Evolutionary conservation across 2,888 invertebrate genomes (phyloP), one percentile per base, ranked within the genome.

Genomic region (Hypercompe scribonia): DNA sequence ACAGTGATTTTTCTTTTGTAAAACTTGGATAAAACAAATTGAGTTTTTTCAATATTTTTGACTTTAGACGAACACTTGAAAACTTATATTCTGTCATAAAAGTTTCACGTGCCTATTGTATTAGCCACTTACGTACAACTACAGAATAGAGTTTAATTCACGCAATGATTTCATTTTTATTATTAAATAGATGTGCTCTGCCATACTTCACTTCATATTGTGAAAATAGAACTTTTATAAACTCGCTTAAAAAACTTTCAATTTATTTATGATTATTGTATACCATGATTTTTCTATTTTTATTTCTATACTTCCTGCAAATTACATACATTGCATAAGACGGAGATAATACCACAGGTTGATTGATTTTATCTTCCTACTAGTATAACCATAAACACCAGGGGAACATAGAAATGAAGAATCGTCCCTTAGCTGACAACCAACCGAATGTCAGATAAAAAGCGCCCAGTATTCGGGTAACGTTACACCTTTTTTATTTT

Each of bases 401-500:
- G n/a, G 15, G 46, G 36, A 67, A 63, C 58, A 63, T 34, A 28
- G 50, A n/a, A 68, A 68, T 10, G 28, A 72, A 54, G 66, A 67
- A 67, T 65, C 70, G 73, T 71, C 42, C 70, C 42, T 65, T 71
- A 68, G 70, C 68, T 74, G 68, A 69, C 75, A 81, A 83, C 85
- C 83, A 84, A 84, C 81, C 73, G 66, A 70, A 54, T 77, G 77
- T 79, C n/a, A 74, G 18, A 28, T 10, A 28, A 65, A 39, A 28
- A 28, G 36, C 31, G 65, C 42, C 28, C 76, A 72, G 54, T 50
- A 88, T 86, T 86, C 83, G 72, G 66, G 80, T 87, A 87, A 89
- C 87, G 88, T 86, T 76, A 79, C 76, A 77, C 75, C 78, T 81
- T 77, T 81, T 78, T 82, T 82, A 78, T 77, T 81, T 80, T 81